These are phyloP conservation scores for Galeopsomyia nigrocyanea DNA, from an alignment of 2,888 invertebrate genomes.

Conservation along the genomic window DNA sequence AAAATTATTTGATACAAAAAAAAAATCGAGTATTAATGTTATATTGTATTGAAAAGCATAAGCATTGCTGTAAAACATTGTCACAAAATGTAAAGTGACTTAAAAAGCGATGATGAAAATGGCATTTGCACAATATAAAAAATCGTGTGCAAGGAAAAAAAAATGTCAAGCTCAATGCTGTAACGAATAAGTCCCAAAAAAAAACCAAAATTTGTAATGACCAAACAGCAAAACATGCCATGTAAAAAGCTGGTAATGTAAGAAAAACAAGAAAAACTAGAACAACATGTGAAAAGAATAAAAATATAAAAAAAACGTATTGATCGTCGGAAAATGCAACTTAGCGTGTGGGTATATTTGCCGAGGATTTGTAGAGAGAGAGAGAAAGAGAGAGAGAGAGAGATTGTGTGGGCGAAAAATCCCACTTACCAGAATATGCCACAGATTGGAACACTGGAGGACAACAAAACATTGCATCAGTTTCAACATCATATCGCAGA, in stretches of 20 bases:
- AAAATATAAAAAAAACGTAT: conserved; percentile 50
- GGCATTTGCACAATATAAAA: too few species aligned
- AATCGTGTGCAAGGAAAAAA: too few species aligned
- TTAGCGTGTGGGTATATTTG: conserved; percentile 63
- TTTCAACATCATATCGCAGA: conserved; percentile 54
- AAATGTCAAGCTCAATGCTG: too few species aligned
- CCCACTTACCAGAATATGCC: conserved; percentile 95
- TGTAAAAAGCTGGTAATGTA: conserved; percentile 34
- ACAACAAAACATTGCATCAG: conserved; percentile 70
- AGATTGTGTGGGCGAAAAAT: conserved; percentile 68
- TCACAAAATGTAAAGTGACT: too few species aligned
- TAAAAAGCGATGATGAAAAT: too few species aligned
- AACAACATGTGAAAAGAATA: conserved; percentile 23
- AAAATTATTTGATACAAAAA: too few species aligned
- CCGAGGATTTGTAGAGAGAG: conserved; percentile 59
- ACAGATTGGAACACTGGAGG: conserved; percentile 93
- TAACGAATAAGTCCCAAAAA: background rate
- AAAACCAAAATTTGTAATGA: conserved; percentile 18
- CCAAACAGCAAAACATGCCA: conserved; percentile 45
- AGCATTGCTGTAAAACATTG: too few species aligned
- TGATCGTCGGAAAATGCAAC: conserved; percentile 58
- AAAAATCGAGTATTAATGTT: too few species aligned
- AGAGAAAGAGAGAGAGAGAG: too few species aligned
- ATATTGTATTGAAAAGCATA: too few species aligned
- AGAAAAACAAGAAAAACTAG: conserved; percentile 37